phyloP scores from a whole-genome alignment of 2,888 invertebrate species.

The Periphyllus acericola region DNA sequence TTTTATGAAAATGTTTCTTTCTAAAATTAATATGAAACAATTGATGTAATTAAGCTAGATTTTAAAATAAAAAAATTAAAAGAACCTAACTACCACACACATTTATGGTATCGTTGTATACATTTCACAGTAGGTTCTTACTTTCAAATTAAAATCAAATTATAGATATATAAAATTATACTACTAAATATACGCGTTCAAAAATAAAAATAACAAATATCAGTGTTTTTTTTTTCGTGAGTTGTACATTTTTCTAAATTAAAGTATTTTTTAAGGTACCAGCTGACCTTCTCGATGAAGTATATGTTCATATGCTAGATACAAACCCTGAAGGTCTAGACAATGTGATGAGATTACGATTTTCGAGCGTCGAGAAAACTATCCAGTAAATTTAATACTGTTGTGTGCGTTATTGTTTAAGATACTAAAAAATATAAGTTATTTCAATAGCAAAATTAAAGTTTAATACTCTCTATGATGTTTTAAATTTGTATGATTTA shows the following conservation, averaged over 20 bases:
- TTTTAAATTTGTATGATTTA: neutral
- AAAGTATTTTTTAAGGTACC: slow-evolving; percentile 70
- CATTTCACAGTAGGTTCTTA: no score
- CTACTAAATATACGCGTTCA: neutral
- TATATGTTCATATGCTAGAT: slow-evolving; percentile 87
- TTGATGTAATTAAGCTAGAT: no score
- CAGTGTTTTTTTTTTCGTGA: neutral
- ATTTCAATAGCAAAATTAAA: slow-evolving; percentile 31
- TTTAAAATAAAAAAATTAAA: no score
- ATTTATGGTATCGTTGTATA: no score
- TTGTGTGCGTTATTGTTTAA: slow-evolving; percentile 59
- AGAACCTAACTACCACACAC: no score
- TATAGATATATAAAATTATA: neutral
- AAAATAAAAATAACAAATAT: neutral
- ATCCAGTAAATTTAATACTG: slow-evolving; percentile 59
- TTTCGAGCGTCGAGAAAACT: slow-evolving; percentile 52
- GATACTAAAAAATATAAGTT: slow-evolving; percentile 44
- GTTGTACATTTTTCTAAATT: neutral
- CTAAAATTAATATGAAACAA: no score
- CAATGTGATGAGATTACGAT: slow-evolving; percentile 68
- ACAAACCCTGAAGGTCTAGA: slow-evolving; percentile 85
- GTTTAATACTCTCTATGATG: slow-evolving; percentile 5
- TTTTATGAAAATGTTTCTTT: no score
- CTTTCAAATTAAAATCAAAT: no score
- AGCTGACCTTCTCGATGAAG: slow-evolving; percentile 84